Percentiles rank a stretch among this genome's conserved stretches.
phyloP scores from a whole-genome alignment of 1,140 invertebrate species.

The Stenopsyche tienmushanensis region DNA sequence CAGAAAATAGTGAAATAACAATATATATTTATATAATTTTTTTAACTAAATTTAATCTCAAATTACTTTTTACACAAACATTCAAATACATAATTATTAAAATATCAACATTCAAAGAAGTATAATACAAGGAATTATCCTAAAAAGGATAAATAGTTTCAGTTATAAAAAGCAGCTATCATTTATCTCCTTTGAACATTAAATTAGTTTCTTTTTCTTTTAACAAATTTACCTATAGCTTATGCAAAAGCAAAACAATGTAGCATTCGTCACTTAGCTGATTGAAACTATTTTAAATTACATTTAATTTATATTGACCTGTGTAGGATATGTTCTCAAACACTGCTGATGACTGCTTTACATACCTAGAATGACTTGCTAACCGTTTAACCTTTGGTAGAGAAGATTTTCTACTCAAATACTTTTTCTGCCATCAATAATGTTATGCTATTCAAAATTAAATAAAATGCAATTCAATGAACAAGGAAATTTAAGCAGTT shows the following conservation, averaged over 20 bases:
- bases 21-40: slow-evolving; percentile 19
- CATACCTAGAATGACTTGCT: too few species aligned
- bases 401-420: slow-evolving; percentile 8
- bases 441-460: neutral
- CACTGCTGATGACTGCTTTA: slow-evolving; percentile 10
- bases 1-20: slow-evolving; percentile 16
- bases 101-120: slow-evolving; percentile 21
- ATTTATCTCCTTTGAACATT: slow-evolving; percentile 7
- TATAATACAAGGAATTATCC: slow-evolving; percentile 22
- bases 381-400: too few species aligned
- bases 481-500: too few species aligned
- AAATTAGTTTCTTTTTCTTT: neutral
- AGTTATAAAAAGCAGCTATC: too few species aligned
- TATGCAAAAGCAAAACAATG: slow-evolving; percentile 11
- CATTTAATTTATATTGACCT: slow-evolving; percentile 18
- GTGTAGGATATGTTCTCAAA: slow-evolving; percentile 18
- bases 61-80: slow-evolving; percentile 26
- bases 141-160: neutral
- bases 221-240: neutral
- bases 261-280: neutral
- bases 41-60: slow-evolving; percentile 30
- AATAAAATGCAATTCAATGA: neutral
- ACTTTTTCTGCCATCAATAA: neutral
- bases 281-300: slow-evolving; percentile 3
- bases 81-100: slow-evolving; percentile 25